Conservation (phyloP, 2,888 invertebrate species). For the Xiphydria camelus region DNA sequence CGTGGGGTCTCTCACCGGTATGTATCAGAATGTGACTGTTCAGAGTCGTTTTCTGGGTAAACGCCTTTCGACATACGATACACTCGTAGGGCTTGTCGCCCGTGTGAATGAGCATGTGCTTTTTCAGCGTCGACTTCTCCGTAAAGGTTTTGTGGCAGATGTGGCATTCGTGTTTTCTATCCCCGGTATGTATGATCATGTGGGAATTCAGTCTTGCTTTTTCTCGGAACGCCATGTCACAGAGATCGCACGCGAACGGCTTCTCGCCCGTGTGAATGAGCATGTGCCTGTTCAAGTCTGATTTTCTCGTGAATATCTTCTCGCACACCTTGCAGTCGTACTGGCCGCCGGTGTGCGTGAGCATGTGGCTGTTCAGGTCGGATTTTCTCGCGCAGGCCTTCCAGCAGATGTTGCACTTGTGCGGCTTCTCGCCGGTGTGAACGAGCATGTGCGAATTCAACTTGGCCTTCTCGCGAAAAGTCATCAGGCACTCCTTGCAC, state of each 20-base stretch:
- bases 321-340: conserved; percentile 53
- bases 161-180: conserved; percentile 47
- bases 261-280: conserved; percentile 52
- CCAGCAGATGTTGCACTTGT: conserved; percentile 52
- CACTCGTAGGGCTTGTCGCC: conserved; percentile 49
- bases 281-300: conserved; percentile 50
- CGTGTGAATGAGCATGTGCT: conserved; percentile 49
- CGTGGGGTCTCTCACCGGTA: conserved; percentile 41
- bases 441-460: conserved; percentile 54
- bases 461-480: conserved; percentile 52
- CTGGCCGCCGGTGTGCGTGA: conserved; percentile 52
- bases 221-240: conserved; percentile 51
- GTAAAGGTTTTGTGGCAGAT: conserved; percentile 48
- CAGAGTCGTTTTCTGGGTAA: conserved; percentile 47
- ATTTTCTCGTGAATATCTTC: conserved; percentile 52
- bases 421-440: conserved; percentile 53
- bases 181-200: conserved; percentile 49
- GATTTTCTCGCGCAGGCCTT: conserved; percentile 53
- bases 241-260: conserved; percentile 47
- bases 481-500: conserved; percentile 53
- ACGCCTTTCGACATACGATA: conserved; percentile 48
- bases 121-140: conserved; percentile 45
- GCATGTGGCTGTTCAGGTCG: conserved; percentile 53
- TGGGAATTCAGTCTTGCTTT: conserved; percentile 50
- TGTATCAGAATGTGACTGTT: conserved; percentile 49